These are phyloP conservation scores for Macrosteles quadrilineatus DNA, from an alignment of 1,140 invertebrate genomes.

Conservation along the genomic window DNA sequence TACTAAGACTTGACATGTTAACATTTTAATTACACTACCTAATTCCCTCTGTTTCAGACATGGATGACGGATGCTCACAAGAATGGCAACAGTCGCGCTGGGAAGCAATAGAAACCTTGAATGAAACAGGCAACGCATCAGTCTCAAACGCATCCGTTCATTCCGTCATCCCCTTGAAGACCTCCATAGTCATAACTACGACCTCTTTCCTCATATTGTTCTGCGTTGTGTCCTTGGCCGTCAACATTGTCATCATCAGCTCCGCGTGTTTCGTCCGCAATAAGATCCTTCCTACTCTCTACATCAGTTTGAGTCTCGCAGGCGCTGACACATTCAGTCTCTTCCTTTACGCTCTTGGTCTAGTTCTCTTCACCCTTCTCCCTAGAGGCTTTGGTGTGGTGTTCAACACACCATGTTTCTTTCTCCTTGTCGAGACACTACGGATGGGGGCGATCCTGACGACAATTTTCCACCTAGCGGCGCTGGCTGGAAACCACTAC, in stretches of 20 bases:
- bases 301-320: slow-evolving; percentile 61
- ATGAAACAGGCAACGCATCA: no score
- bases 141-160: no score
- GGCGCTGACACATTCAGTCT: slow-evolving; percentile 60
- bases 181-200: background rate
- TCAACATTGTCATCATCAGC: slow-evolving; percentile 57
- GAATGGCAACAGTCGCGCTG: no score
- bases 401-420: slow-evolving; percentile 44
- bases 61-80: no score
- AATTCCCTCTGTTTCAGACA: no score
- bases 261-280: slow-evolving; percentile 57
- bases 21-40: no score
- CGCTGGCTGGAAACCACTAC: slow-evolving; percentile 68
- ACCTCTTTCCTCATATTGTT: slow-evolving; percentile 50
- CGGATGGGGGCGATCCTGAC: slow-evolving; percentile 58
- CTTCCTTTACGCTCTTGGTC: slow-evolving; percentile 52
- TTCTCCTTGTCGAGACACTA: slow-evolving; percentile 53
- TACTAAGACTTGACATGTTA: no score
- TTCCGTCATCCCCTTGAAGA: background rate
- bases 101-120: no score
- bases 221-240: slow-evolving; percentile 53
- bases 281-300: slow-evolving; percentile 59
- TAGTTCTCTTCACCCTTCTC: slow-evolving; percentile 58
- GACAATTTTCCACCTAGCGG: slow-evolving; percentile 64
- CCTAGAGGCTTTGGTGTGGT: slow-evolving; percentile 12